phyloP scores from a whole-genome alignment of 2,888 invertebrate species.

The Limnephilus marmoratus region DNA sequence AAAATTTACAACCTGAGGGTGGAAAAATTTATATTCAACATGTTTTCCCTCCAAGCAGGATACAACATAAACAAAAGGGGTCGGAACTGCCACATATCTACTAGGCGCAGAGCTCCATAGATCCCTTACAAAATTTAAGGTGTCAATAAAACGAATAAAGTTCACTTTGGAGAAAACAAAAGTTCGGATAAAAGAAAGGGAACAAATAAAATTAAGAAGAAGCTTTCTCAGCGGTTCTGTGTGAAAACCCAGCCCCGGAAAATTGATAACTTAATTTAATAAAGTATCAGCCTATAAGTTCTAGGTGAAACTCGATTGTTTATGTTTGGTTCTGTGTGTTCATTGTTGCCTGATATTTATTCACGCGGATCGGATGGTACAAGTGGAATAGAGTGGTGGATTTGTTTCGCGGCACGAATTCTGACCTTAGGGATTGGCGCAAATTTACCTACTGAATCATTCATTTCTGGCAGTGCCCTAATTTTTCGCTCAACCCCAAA shows the following conservation, averaged over 20 bases:
- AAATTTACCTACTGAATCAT: constrained; percentile 47
- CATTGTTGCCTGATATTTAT: not conserved
- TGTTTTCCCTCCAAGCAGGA: not conserved
- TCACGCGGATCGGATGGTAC: not conserved
- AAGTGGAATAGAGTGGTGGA: not conserved
- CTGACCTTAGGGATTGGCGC: constrained; percentile 21
- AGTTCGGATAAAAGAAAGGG: constrained; percentile 48
- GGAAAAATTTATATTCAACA: constrained; percentile 22
- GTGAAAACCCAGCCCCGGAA: not conserved
- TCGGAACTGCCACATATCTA: not conserved
- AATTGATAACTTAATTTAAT: not conserved
- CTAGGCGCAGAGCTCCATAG: not conserved
- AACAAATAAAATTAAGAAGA: constrained; percentile 49
- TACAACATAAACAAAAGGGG: constrained; percentile 33
- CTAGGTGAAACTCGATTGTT: not conserved
- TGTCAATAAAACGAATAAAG: constrained; percentile 56
- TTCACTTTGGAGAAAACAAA: constrained; percentile 48
- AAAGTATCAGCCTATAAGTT: not conserved
- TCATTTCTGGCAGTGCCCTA: constrained; percentile 38
- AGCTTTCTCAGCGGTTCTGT: constrained; percentile 9
- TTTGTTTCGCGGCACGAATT: not conserved
- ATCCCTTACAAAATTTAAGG: constrained; percentile 49
- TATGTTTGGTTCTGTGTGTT: not conserved
- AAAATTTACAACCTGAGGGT: constrained; percentile 11
- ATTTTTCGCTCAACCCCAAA: constrained; percentile 39